These are phyloP conservation scores for Podocnemis expansa DNA, from an alignment of 2,113 vertebrate genomes.

Conservation along the genomic window DNA sequence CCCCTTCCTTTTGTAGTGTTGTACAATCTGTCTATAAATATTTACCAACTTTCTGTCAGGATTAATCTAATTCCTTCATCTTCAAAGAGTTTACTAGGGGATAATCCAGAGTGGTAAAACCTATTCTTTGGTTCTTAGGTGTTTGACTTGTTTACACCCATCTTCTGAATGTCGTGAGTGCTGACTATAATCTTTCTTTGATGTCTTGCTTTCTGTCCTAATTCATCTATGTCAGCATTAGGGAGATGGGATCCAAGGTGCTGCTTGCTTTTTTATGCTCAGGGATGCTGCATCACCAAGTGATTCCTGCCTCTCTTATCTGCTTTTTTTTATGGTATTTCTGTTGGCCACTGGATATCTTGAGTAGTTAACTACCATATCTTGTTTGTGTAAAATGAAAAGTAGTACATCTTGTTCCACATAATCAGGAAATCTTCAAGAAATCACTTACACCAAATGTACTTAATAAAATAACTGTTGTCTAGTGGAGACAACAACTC, in stretches of 20 bases:
- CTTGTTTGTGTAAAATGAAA: constrained; percentile 59
- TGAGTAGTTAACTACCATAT: constrained; percentile 55
- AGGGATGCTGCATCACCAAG: not conserved
- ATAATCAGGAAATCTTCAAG: constrained; percentile 61
- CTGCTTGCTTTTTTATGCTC: not conserved
- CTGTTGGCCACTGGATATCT: constrained; percentile 7
- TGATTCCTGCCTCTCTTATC: not conserved
- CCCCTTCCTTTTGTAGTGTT: not conserved
- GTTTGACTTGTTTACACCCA: not conserved
- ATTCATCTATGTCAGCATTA: not conserved
- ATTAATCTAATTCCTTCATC: constrained; percentile 25
- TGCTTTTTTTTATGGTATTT: constrained; percentile 3
- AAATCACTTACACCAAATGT: constrained; percentile 65
- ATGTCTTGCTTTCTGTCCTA: not conserved
- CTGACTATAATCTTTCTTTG: not conserved
- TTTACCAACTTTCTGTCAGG: not conserved
- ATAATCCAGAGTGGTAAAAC: constrained; percentile 20
- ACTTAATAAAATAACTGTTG: constrained; percentile 54
- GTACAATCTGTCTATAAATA: not conserved
- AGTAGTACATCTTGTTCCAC: constrained; percentile 54
- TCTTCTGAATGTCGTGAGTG: constrained; percentile 23
- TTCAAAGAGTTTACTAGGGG: constrained; percentile 42
- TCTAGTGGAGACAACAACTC: constrained; percentile 52
- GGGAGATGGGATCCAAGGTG: not conserved
- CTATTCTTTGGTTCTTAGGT: constrained; percentile 28